A percentile compares a stretch with the other conserved stretches of the same genome.
These are phyloP conservation scores for Anthopleura xanthogrammica DNA, from an alignment of 92 coral and sea anemone genomes.

Conservation along the genomic window DNA sequence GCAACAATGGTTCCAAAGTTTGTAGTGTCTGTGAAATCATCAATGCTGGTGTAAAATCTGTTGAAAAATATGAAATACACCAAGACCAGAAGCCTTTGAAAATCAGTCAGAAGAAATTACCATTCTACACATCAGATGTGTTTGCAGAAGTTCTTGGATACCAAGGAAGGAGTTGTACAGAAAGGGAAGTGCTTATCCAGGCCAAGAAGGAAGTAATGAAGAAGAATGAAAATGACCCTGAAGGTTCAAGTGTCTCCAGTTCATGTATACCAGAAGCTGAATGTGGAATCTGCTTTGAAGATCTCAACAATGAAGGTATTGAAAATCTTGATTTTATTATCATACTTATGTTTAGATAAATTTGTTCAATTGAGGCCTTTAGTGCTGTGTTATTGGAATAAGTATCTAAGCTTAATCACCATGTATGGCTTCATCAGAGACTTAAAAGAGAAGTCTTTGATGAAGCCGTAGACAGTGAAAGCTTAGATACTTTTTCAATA, in stretches of 20 bases:
- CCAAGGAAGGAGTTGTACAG: conserved; percentile 21
- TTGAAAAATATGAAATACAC: neutral
- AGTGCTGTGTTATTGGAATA: no score
- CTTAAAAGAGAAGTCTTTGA: no score
- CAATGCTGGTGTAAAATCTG: neutral
- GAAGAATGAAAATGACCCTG: neutral
- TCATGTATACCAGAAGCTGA: neutral
- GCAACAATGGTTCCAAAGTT: neutral
- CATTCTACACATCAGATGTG: conserved; percentile 1
- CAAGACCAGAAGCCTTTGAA: neutral
- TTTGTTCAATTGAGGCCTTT: no score
- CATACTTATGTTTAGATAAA: neutral
- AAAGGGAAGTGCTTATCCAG: conserved; percentile 22
- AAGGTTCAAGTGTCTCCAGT: neutral
- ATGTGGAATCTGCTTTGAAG: conserved; percentile 54
- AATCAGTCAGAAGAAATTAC: neutral
- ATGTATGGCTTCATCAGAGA: no score
- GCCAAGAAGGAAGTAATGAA: conserved; percentile 18
- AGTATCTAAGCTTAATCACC: no score
- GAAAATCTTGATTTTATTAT: neutral
- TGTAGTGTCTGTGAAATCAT: conserved; percentile 27
- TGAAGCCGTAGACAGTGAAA: no score
- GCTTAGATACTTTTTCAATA: no score
- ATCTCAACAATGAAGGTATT: neutral
- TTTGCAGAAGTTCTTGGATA: conserved; percentile 40